A percentile compares a stretch with the other conserved stretches of the same genome.
Conservation (phyloP, 2,113 vertebrate species). For the Setophaga kirtlandii region DNA sequence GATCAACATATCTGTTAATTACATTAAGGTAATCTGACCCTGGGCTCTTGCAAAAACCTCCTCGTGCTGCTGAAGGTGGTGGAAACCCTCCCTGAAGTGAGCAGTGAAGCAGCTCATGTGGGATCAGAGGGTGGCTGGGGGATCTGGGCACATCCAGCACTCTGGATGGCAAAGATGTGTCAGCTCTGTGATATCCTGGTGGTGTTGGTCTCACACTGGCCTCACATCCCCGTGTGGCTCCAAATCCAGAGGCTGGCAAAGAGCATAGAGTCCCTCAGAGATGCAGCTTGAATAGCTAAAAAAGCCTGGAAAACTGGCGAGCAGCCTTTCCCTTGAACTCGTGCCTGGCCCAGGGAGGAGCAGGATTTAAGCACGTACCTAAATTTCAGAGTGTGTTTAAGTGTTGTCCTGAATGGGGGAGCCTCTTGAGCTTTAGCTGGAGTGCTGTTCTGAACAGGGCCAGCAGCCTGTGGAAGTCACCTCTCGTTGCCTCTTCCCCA, state of each 20-base stretch:
- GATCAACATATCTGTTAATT: neutral
- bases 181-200: neutral
- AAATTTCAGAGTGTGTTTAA: neutral
- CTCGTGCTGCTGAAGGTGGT: neutral
- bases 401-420: neutral
- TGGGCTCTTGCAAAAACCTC: neutral
- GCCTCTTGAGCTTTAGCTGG: neutral
- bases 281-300: neutral
- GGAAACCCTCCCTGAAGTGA: neutral
- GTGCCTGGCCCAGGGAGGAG: neutral
- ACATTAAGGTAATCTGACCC: neutral
- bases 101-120: rapidly evolving
- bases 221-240: neutral
- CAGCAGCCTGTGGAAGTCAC: neutral
- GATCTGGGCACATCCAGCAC: neutral
- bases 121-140: neutral
- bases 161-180: neutral
- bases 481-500: neutral
- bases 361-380: neutral
- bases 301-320: neutral
- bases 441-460: neutral
- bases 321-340: neutral
- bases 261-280: neutral
- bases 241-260: neutral
- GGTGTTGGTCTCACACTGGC: neutral